These are phyloP conservation scores for Volucella zonaria DNA, from an alignment of 2,888 invertebrate genomes.

Conservation along the genomic window DNA sequence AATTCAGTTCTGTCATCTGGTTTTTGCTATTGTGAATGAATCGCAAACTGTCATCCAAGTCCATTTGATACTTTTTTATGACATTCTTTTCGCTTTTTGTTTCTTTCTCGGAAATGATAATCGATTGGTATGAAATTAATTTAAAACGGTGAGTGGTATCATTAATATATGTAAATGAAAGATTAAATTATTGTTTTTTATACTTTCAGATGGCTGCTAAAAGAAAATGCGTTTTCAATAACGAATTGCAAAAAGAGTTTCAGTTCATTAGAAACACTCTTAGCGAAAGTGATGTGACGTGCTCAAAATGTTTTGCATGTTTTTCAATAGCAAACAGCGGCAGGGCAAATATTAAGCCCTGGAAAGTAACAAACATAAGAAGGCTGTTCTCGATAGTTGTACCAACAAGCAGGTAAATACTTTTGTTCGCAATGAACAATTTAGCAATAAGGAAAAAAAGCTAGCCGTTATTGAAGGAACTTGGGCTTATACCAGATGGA, in stretches of 20 bases:
- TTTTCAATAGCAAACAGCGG: no score
- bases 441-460: constrained; percentile 69
- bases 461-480: constrained; percentile 73
- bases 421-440: constrained; percentile 38
- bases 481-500: no score
- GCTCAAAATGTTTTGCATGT: constrained; percentile 20
- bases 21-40: constrained; percentile 23
- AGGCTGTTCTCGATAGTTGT: constrained; percentile 19
- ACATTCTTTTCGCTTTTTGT: constrained; percentile 1
- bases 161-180: constrained; percentile 21
- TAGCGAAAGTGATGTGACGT: constrained; percentile 1
- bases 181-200: constrained; percentile 19
- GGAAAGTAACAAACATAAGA: constrained; percentile 35
- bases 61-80: constrained; percentile 13
- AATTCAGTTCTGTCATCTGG: constrained; percentile 17
- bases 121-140: constrained; percentile 22
- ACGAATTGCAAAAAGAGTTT: no score
- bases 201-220: constrained; percentile 24
- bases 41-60: neutral
- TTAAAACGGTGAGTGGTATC: constrained; percentile 10
- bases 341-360: no score
- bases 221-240: constrained; percentile 21
- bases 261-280: no score
- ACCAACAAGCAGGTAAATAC: constrained; percentile 29
- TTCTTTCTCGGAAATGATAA: constrained; percentile 10